Evolutionary conservation across 1,140 invertebrate genomes (phyloP).

Genomic region (Drosophila quadrilineata): DNA sequence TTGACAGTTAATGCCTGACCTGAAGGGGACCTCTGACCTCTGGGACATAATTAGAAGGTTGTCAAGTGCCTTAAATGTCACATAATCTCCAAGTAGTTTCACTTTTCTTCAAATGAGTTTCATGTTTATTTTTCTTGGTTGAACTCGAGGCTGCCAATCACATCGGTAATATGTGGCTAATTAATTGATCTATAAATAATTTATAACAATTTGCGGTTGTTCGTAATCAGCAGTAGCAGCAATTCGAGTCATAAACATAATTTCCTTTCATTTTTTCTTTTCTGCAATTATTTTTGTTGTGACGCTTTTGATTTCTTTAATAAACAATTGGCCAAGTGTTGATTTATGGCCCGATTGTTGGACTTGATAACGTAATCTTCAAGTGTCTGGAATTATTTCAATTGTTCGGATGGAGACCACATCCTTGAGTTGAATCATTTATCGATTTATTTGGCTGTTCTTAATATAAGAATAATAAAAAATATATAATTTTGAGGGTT

Average conservation of each 20-base stretch:
- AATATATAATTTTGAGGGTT: too few relatives aligned
- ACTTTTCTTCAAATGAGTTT: too few relatives aligned
- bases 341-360: slow-evolving; percentile 10
- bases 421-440: too few relatives aligned
- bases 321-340: slow-evolving; percentile 3
- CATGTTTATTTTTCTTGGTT: too few relatives aligned
- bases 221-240: neutral
- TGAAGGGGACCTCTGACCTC: neutral
- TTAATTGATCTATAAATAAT: slow-evolving; percentile 31
- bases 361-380: slow-evolving; percentile 14
- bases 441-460: too few relatives aligned
- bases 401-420: neutral
- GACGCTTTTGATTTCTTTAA: slow-evolving; percentile 20
- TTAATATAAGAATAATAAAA: too few relatives aligned
- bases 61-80: neutral
- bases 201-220: slow-evolving; percentile 9
- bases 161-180: slow-evolving; percentile 7
- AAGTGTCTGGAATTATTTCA: neutral
- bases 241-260: too few relatives aligned
- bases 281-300: neutral
- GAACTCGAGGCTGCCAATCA: neutral
- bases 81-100: neutral
- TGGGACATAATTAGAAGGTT: neutral
- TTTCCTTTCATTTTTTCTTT: too few relatives aligned
- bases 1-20: too few relatives aligned